Evolutionary conservation across 1,140 invertebrate genomes (phyloP), one percentile per base, ranked within the genome.

Genomic region (Achroia grisella): DNA sequence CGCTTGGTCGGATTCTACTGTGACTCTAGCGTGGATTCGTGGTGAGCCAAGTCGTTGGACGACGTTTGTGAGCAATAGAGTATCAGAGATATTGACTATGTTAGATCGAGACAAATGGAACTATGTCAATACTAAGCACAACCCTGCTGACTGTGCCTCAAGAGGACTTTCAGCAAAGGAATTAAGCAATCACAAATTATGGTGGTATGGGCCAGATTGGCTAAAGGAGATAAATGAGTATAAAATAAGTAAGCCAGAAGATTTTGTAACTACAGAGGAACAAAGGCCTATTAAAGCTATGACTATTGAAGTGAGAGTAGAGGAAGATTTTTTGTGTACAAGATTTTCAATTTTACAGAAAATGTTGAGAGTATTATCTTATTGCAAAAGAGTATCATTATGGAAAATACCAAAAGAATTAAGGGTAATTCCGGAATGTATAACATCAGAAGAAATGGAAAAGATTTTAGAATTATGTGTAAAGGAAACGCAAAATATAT

Each of bases 1-100:
- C 30, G 74, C 66, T 44, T 80, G 69, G 66, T 56, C 55, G 1
- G 75, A 86, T 39, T 75, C 71, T 5, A 73, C 58, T 0, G 72
- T 81, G 4, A 28, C 66, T 4, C 37, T 80, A n/a, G 36, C 40
- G 9, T 82, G 74, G 75, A 42, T 80, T 23, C 9, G 28, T 30
- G 39, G 39, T 12, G 39, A 31, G 8, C 39, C 39, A 4, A 40
- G 39, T 13, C n/a, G 39, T 0, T 40, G 39, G 39, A 40, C n/a
- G 4, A 40, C 39, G 9, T 40, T 40, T 13, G 39, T 40, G 4
- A 40, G 39, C 13, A 40, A 40, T 12, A 27, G 39, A 30, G 46
- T 36, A 27, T 48, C 14, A 10, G 46, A 48, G 11, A 43, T 48
- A 29, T 17, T 48, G 9, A 37, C 39, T 5, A 43, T 12, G 1